Conservation (phyloP, 2,113 vertebrate genomes). For the Gallinago media region DNA sequence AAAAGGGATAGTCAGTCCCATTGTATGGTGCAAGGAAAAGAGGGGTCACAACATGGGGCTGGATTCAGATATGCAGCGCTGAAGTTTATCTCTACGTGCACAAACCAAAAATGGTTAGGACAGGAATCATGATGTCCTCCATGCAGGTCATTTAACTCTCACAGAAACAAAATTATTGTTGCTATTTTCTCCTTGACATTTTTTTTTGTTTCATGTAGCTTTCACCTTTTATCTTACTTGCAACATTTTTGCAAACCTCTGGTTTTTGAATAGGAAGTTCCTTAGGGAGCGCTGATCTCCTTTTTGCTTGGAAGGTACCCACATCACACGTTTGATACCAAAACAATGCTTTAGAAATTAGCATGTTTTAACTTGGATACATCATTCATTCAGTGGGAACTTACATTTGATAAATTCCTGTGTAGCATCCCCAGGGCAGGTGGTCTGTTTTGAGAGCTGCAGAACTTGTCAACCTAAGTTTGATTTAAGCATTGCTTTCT, state of each 20-base stretch:
- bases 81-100: not conserved
- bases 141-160: not conserved
- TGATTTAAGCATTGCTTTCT: not conserved
- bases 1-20: accelerated
- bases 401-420: not conserved
- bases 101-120: not conserved
- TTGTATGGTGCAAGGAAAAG: not conserved
- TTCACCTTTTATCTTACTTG: not conserved
- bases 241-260: not conserved
- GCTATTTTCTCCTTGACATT: not conserved
- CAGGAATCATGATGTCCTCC: not conserved
- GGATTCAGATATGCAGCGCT: not conserved
- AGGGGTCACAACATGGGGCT: accelerated
- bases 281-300: not conserved
- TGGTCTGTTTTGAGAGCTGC: not conserved
- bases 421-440: not conserved
- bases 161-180: not conserved
- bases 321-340: not conserved
- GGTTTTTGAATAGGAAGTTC: not conserved
- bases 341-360: not conserved
- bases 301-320: not conserved
- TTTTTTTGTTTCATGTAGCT: not conserved
- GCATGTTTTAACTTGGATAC: not conserved
- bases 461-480: not conserved
- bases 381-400: not conserved